phyloP scores from a whole-genome alignment of 2,888 invertebrate genomes.

The Troides oblongomaculatus region DNA sequence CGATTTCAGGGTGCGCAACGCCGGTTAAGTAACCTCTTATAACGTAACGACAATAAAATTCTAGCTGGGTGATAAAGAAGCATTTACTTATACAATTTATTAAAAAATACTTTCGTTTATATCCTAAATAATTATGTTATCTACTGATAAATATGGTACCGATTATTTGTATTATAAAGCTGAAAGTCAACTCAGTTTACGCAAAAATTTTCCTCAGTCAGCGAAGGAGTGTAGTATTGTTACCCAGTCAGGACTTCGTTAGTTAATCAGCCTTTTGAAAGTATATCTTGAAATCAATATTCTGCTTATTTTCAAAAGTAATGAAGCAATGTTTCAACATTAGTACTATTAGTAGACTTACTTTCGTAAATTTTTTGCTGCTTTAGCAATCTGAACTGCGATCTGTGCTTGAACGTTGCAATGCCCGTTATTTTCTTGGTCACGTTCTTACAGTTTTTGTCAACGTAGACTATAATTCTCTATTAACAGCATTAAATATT shows the following conservation, averaged over 20 bases:
- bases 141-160: neutral
- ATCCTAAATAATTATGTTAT: neutral
- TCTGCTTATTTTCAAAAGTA: neutral
- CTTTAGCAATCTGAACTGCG: slow-evolving; percentile 4
- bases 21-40: slow-evolving; percentile 18
- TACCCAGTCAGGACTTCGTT: neutral
- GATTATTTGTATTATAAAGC: too few relatives aligned
- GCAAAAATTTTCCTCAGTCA: too few relatives aligned
- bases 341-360: slow-evolving; percentile 3
- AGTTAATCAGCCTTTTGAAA: too few relatives aligned
- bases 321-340: neutral
- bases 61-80: neutral
- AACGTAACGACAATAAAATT: slow-evolving; percentile 13
- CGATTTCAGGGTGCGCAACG: slow-evolving; percentile 25
- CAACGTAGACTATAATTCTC: slow-evolving; percentile 11
- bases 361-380: slow-evolving; percentile 18
- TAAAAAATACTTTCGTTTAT: slow-evolving; percentile 16
- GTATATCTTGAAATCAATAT: neutral
- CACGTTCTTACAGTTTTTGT: slow-evolving; percentile 20
- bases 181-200: too few relatives aligned
- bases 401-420: slow-evolving; percentile 9
- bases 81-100: slow-evolving; percentile 5
- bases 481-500: slow-evolving; percentile 2
- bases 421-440: slow-evolving; percentile 13
- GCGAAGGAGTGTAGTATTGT: too few relatives aligned